These are phyloP conservation scores for Heteromyza rotundicornis DNA, from an alignment of 2,888 invertebrate species.

Conservation along the genomic window DNA sequence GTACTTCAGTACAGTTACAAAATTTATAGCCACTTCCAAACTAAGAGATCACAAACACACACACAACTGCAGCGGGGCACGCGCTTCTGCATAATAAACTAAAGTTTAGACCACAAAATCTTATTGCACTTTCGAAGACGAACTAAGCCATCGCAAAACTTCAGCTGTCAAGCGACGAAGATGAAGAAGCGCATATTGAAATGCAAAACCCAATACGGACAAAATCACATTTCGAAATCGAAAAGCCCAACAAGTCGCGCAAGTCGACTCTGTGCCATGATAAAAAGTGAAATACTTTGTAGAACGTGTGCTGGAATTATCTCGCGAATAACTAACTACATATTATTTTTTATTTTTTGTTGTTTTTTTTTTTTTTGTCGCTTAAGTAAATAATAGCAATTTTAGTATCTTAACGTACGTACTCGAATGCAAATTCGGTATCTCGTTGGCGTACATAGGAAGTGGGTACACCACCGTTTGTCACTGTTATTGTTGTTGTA, in stretches of 20 bases:
- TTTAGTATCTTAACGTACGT: conserved; percentile 7
- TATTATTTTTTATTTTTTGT: background rate
- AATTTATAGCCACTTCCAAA: too few species aligned
- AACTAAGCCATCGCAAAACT: background rate
- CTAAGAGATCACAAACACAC: too few species aligned
- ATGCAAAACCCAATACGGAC: conserved; percentile 21
- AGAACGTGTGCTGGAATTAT: conserved; percentile 12
- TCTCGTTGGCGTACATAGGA: background rate
- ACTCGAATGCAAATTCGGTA: conserved; percentile 9
- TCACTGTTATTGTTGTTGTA: conserved; percentile 8
- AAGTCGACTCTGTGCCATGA: background rate
- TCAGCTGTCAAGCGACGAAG: background rate
- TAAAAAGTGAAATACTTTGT: background rate
- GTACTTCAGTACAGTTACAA: too few species aligned
- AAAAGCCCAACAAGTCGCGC: conserved; percentile 2
- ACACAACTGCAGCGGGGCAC: conserved; percentile 52
- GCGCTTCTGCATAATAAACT: conserved; percentile 52
- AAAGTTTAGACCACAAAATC: background rate
- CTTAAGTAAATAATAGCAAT: background rate
- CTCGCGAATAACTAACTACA: background rate
- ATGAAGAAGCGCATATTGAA: conserved; percentile 15
- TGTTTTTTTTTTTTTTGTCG: conserved; percentile 4
- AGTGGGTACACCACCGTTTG: conserved; percentile 16
- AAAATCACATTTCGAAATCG: conserved; percentile 31
- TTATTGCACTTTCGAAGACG: background rate